These are phyloP conservation scores for Leptura quadrifasciata DNA, from an alignment of 2,888 invertebrate genomes.

Conservation along the genomic window DNA sequence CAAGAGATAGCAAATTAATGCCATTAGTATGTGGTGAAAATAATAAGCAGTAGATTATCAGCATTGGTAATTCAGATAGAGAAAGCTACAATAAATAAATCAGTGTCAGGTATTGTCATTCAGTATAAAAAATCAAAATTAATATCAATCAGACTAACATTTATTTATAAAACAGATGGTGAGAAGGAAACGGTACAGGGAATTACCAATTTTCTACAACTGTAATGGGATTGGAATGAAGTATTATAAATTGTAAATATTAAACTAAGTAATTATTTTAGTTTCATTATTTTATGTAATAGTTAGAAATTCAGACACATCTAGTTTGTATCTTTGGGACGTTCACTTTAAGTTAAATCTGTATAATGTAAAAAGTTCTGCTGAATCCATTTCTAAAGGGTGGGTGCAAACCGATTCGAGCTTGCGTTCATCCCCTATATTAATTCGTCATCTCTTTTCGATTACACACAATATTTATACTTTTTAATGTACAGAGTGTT, in stretches of 20 bases:
- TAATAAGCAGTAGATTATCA: background rate
- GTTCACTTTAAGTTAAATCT: too few relatives aligned
- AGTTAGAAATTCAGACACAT: too few relatives aligned
- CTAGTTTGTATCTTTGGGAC: too few relatives aligned
- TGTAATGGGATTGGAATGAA: background rate
- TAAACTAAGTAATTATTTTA: too few relatives aligned
- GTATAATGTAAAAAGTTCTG: too few relatives aligned
- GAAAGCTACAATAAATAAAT: constrained; percentile 1
- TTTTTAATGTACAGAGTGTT: too few relatives aligned
- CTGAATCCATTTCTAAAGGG: too few relatives aligned
- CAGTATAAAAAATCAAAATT: background rate
- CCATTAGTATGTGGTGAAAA: background rate
- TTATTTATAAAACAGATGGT: constrained; percentile 3
- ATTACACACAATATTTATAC: too few relatives aligned
- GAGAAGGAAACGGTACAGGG: background rate
- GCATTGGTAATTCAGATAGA: background rate
- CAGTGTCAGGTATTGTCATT: background rate
- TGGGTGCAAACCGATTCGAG: too few relatives aligned
- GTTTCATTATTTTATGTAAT: too few relatives aligned
- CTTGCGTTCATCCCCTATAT: too few relatives aligned
- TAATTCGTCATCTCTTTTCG: too few relatives aligned
- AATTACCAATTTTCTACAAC: constrained; percentile 1
- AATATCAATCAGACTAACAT: background rate
- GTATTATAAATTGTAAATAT: background rate
- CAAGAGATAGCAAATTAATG: background rate